Evolutionary conservation across 2,797 vertebrate genomes (phyloP), one percentile per base, ranked within the genome.

Genomic region (Crocodylus rhombifer): DNA sequence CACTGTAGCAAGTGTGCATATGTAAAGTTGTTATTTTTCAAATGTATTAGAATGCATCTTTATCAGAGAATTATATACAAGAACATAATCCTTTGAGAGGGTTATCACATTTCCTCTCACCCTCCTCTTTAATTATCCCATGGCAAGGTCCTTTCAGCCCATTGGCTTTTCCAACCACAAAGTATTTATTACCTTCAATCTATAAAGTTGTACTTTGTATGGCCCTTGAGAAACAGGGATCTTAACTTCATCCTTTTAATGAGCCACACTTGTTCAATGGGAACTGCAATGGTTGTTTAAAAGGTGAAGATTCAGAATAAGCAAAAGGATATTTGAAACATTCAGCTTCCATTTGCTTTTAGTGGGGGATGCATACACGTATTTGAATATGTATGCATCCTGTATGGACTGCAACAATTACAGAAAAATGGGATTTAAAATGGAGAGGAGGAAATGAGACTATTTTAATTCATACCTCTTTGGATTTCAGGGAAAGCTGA

Each of bases 1-100:
- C 77, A 73, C 6, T 56, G 55, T 4, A 71, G 25, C 18, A 21
- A 51, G 20, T 18, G 33, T 0, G 0, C 8, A 1, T 1, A 23
- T 26, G 64, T 12, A 15, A 9, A 89, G 4, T 12, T 84, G 23
- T 0, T 75, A 17, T 67, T 89, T 91, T 89, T 65, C 25, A 83
- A n/a, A 60, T 12, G 4, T 21, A 1, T 64, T 63, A 17, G 16
- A 74, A 73, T 36, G 15, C 16, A 36, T 7, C 14, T 23, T 51
- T 73, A 73, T 26, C 36, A 73, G 21, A 73, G 69, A 58, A 60
- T 56, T 5, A 58, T 76, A 16, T 69, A 25, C 21, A 36, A 42
- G 69, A 73, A 51, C 14, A 51, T 1, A n/a, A 51, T 77, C 2
- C 3, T 57, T 75, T 91, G 79, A 51, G 60, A 81, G 36, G 23